Evolutionary conservation across 2,888 invertebrate species (phyloP).

Genomic region (Fragum sueziense): DNA sequence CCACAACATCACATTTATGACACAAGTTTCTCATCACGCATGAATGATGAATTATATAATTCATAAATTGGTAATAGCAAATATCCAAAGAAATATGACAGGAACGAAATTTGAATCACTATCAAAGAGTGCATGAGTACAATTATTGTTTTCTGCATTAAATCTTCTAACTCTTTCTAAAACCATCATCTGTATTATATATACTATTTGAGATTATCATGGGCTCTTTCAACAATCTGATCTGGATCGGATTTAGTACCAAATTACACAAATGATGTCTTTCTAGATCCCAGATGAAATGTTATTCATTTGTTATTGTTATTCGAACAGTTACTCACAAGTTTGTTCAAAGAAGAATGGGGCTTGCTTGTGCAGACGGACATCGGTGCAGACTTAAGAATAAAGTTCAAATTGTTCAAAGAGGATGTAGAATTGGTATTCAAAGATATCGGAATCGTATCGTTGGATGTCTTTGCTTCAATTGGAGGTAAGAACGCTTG

Average conservation of each 20-base stretch:
- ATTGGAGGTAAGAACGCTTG: neutral
- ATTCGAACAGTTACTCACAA: neutral
- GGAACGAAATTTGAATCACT: no score
- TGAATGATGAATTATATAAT: no score
- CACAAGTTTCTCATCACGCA: no score
- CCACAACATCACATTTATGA: neutral
- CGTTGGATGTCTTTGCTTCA: neutral
- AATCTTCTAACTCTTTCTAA: neutral
- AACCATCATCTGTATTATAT: neutral
- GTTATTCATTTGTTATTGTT: no score
- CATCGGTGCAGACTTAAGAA: neutral
- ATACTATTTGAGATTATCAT: neutral
- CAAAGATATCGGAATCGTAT: neutral
- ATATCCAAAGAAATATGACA: no score
- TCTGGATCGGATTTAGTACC: neutral
- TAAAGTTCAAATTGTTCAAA: neutral
- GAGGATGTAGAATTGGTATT: neutral
- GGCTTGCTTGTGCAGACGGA: neutral
- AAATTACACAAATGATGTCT: no score
- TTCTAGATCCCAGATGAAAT: no score
- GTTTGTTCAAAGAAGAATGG: slow-evolving; percentile 5
- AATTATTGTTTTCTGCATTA: neutral
- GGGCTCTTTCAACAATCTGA: neutral
- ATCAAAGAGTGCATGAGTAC: no score
- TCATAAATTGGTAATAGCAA: no score